Percentiles rank a stretch among this genome's conserved stretches.
Conservation (phyloP, 2,797 vertebrate species). For the Sebastes nivosus region DNA sequence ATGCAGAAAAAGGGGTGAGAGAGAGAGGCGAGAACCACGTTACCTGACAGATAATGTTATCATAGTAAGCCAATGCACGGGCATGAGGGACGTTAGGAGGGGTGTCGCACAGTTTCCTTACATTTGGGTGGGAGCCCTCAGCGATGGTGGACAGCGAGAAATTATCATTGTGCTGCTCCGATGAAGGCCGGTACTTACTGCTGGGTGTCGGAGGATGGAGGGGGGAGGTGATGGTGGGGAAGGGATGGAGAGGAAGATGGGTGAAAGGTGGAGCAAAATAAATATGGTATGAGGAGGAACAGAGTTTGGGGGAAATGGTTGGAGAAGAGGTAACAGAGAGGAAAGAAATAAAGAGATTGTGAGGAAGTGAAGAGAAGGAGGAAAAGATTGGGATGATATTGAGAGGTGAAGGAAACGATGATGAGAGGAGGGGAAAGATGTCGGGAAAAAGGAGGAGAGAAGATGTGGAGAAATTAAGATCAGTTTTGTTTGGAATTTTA, state of each 20-base stretch:
- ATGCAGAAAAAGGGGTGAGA: conserved; percentile 74
- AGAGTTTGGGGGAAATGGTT: not conserved
- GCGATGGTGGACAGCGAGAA: conserved; percentile 99
- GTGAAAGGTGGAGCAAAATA: not conserved
- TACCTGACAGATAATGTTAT: conserved; percentile 95
- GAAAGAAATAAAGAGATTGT: not conserved
- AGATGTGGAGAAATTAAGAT: not conserved
- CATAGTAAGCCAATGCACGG: conserved; percentile 92
- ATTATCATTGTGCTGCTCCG: conserved; percentile 99
- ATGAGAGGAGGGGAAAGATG: not conserved
- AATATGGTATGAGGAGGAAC: not conserved
- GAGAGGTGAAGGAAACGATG: too few species aligned
- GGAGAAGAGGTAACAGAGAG: not conserved
- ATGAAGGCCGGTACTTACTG: conserved; percentile 95
- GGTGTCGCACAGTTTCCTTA: conserved; percentile 91
- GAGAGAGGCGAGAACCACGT: conserved; percentile 87
- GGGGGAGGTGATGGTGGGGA: not conserved
- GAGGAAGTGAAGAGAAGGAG: not conserved
- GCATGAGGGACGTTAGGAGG: conserved; percentile 89
- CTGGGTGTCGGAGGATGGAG: conserved; percentile 49
- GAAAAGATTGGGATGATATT: too few species aligned
- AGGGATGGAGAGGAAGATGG: not conserved
- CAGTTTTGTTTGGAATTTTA: not conserved
- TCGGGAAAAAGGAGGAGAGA: not conserved
- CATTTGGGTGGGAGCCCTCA: conserved; percentile 98